phyloP scores from a whole-genome alignment of 2,113 vertebrate genomes.

The Gymnorhina tibicen region DNA sequence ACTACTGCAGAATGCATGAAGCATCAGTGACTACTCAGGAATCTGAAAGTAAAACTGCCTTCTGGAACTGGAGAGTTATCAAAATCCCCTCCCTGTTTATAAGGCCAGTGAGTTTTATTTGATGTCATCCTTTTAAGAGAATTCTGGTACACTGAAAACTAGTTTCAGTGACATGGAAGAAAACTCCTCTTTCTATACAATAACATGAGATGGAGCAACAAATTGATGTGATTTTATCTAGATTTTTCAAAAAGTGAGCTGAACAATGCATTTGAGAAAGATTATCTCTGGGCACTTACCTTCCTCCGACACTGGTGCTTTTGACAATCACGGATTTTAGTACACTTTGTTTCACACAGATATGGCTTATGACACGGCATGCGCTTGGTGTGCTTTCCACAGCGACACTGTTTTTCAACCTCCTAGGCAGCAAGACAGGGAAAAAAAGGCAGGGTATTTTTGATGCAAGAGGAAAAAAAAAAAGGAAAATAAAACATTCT shows the following conservation, averaged over 20 bases:
- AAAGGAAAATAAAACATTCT: neutral
- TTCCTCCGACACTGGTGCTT: slow-evolving; percentile 94
- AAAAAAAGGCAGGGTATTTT: neutral
- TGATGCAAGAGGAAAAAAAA: neutral
- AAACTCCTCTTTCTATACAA: neutral
- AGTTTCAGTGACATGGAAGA: neutral
- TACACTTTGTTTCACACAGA: slow-evolving; percentile 92
- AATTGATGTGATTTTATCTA: neutral
- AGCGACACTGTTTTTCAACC: slow-evolving; percentile 93
- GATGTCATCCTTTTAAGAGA: neutral
- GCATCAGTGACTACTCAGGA: neutral
- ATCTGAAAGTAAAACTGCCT: neutral
- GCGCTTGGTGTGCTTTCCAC: slow-evolving; percentile 84
- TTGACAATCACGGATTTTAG: slow-evolving; percentile 85
- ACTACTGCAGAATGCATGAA: neutral
- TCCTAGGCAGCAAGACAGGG: slow-evolving; percentile 72
- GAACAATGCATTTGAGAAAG: neutral
- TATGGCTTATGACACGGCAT: slow-evolving; percentile 94
- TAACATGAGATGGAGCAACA: neutral
- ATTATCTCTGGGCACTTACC: slow-evolving; percentile 56
- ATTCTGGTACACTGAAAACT: neutral
- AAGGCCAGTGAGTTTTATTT: neutral
- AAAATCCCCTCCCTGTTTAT: neutral
- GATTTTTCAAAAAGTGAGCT: neutral
- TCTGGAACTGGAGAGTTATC: neutral